These are phyloP conservation scores for Bagarius yarrelli DNA, from an alignment of 2,113 vertebrate genomes.

Conservation along the genomic window DNA sequence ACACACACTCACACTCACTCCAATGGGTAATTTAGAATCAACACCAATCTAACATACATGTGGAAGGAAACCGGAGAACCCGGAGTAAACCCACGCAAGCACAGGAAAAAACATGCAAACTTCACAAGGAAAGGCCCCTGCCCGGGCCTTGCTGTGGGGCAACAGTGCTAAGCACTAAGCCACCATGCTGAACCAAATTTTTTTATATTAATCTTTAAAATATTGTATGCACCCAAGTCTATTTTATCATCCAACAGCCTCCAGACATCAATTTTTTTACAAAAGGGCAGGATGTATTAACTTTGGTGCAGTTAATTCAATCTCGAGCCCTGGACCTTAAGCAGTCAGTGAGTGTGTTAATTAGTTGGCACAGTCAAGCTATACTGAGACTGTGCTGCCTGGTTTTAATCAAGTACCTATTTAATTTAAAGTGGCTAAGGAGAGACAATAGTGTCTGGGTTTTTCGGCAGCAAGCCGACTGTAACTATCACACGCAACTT, in stretches of 20 bases:
- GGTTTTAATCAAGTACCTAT: slow-evolving; percentile 66
- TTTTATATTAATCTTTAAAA: not conserved
- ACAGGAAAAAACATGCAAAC: no score
- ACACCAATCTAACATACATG: no score
- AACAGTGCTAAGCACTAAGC: no score
- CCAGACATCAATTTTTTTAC: slow-evolving; percentile 10
- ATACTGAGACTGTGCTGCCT: slow-evolving; percentile 53
- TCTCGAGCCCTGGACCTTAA: slow-evolving; percentile 65
- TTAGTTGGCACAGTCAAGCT: slow-evolving; percentile 55
- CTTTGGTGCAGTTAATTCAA: slow-evolving; percentile 66
- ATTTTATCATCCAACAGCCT: slow-evolving; percentile 4
- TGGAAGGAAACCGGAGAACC: no score
- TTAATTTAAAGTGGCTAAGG: slow-evolving; percentile 61
- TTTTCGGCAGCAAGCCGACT: slow-evolving; percentile 48
- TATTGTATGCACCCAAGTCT: not conserved
- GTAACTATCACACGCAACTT: slow-evolving; percentile 51
- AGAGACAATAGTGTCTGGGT: slow-evolving; percentile 34
- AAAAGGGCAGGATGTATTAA: slow-evolving; percentile 52
- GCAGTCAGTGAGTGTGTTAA: slow-evolving; percentile 65
- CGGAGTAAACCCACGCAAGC: no score
- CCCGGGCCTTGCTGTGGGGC: no score
- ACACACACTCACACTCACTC: no score
- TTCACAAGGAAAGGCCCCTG: no score
- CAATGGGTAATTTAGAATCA: no score
- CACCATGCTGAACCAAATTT: no score